Conservation (phyloP, 2,888 invertebrate genomes). For the Omphaloscelis lunosa region DNA sequence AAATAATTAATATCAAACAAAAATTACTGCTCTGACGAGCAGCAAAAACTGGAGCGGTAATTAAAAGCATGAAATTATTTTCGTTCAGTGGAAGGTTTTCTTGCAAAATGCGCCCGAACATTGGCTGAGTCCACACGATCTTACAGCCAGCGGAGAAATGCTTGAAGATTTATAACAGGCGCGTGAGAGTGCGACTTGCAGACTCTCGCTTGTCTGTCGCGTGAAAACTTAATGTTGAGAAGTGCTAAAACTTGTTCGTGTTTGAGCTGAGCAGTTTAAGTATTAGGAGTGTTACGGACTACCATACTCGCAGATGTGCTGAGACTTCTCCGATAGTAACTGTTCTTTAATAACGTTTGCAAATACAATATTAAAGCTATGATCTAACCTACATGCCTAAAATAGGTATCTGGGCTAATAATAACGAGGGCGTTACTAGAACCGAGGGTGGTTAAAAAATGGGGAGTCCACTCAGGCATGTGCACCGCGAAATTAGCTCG, state of each 20-base stretch:
- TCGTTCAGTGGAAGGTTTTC: conserved; percentile 41
- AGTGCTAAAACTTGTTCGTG: conserved; percentile 81
- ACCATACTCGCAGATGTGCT: conserved; percentile 21
- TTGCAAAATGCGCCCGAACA: conserved; percentile 50
- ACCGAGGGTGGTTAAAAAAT: conserved; percentile 62
- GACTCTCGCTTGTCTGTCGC: conserved; percentile 70
- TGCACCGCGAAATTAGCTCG: conserved; percentile 72
- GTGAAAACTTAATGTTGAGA: conserved; percentile 82
- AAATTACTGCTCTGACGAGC: conserved; percentile 32
- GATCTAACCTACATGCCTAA: conserved; percentile 24
- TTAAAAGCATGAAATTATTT: conserved; percentile 59
- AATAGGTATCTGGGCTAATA: conserved; percentile 57
- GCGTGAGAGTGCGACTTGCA: conserved; percentile 65
- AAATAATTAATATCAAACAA: conserved; percentile 47
- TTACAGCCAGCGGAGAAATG: conserved; percentile 61
- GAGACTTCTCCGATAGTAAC: conserved; percentile 19
- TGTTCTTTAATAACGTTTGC: conserved; percentile 18
- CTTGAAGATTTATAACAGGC: conserved; percentile 71
- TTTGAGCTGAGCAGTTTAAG: conserved; percentile 53
- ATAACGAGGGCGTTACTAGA: conserved; percentile 58
- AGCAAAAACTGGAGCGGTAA: conserved; percentile 49
- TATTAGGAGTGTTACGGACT: conserved; percentile 37
- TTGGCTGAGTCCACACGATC: conserved; percentile 54
- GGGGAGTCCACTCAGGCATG: conserved; percentile 68
- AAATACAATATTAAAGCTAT: conserved; percentile 1